These are phyloP conservation scores for Monoplex corrugatus DNA, from an alignment of 2,888 invertebrate species.

Conservation along the genomic window DNA sequence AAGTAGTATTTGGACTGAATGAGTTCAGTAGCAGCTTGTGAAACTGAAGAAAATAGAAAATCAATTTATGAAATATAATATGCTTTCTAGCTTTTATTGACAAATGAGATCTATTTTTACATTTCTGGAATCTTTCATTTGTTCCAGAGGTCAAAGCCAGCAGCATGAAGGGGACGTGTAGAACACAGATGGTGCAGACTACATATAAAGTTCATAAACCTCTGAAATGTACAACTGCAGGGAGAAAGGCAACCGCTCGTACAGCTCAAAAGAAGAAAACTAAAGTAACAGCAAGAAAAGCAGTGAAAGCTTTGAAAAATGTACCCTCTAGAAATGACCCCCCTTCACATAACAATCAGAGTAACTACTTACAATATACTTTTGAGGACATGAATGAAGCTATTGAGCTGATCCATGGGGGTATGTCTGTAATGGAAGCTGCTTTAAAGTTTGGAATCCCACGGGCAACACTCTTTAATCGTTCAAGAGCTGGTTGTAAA, in stretches of 20 bases:
- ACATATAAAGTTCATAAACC: background rate
- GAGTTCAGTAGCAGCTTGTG: too few species aligned
- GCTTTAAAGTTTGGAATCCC: conserved; percentile 41
- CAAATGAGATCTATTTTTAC: too few species aligned
- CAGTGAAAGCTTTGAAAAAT: background rate
- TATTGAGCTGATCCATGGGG: conserved; percentile 45
- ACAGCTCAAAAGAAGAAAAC: background rate
- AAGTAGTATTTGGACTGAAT: too few species aligned
- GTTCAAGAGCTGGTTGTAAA: conserved; percentile 35
- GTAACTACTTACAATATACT: conserved; percentile 18
- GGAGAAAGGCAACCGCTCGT: background rate
- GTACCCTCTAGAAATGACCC: background rate
- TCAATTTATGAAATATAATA: too few species aligned
- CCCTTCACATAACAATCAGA: background rate
- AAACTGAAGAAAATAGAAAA: too few species aligned
- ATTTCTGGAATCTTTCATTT: background rate
- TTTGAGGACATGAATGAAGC: conserved; percentile 37
- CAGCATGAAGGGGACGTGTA: too few species aligned
- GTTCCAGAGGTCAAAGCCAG: background rate
- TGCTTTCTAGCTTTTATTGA: conserved; percentile 1
- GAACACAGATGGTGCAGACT: conserved; percentile 7
- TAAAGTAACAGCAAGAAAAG: background rate
- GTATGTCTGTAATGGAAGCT: conserved; percentile 44
- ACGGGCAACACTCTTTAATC: conserved; percentile 44
- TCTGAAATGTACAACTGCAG: background rate